These are phyloP conservation scores for Drosophila affinis DNA, from an alignment of 2,888 invertebrate genomes.

Conservation along the genomic window DNA sequence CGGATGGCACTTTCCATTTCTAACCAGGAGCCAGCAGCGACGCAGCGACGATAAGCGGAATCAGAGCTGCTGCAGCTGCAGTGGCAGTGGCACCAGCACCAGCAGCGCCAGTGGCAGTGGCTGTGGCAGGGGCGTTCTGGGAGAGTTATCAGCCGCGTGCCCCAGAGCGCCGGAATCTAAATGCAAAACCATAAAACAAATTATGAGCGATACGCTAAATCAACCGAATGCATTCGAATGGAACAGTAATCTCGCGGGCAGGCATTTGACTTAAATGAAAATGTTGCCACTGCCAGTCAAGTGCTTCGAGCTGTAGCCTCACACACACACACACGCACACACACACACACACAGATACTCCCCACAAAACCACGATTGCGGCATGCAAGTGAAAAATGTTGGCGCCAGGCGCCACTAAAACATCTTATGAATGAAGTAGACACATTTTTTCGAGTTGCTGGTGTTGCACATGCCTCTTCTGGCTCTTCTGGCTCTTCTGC, in stretches of 20 bases:
- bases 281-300: constrained; percentile 82
- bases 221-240: constrained; percentile 68
- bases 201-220: constrained; percentile 82
- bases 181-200: constrained; percentile 80
- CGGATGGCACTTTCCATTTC: constrained; percentile 37
- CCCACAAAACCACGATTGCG: constrained; percentile 55
- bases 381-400: constrained; percentile 77
- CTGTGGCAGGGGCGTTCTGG: constrained; percentile 20
- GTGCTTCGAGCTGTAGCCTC: constrained; percentile 78
- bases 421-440: constrained; percentile 78
- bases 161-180: constrained; percentile 31
- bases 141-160: constrained; percentile 59
- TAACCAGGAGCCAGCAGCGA: background rate
- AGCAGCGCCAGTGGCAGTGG: constrained; percentile 13
- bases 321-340: constrained; percentile 38
- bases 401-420: constrained; percentile 81
- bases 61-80: constrained; percentile 17
- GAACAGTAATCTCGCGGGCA: constrained; percentile 32
- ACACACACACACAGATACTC: constrained; percentile 7
- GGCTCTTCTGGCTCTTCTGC: constrained; percentile 1
- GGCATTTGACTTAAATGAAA: constrained; percentile 82
- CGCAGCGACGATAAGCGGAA: constrained; percentile 24
- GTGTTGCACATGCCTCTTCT: constrained; percentile 21
- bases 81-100: no score
- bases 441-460: constrained; percentile 61